Evolutionary conservation across 2,797 vertebrate genomes (phyloP).

Genomic region (Mormyrops attenuatus): DNA sequence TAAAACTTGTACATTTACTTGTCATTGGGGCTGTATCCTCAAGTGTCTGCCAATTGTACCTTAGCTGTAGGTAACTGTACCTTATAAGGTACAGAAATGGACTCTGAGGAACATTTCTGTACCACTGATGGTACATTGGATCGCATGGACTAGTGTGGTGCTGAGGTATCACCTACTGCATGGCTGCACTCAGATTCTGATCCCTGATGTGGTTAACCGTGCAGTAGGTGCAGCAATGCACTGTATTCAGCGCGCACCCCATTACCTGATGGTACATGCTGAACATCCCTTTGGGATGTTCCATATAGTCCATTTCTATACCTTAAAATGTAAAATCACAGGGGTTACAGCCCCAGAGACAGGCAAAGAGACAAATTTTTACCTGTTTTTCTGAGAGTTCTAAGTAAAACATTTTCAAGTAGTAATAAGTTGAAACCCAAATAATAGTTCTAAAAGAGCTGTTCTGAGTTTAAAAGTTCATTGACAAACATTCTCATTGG

Average conservation of each 20-base stretch:
- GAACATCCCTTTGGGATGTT: background rate
- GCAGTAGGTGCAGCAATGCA: background rate
- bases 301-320: background rate
- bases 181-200: background rate
- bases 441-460: background rate
- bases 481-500: background rate
- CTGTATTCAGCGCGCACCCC: background rate
- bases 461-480: background rate
- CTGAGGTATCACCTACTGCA: background rate
- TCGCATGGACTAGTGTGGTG: background rate
- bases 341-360: background rate
- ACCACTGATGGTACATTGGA: background rate
- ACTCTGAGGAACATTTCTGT: no score
- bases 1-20: background rate
- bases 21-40: background rate
- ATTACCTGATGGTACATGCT: background rate
- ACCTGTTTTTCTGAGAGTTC: background rate
- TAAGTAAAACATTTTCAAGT: background rate
- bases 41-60: background rate
- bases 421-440: background rate
- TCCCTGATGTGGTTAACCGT: background rate
- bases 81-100: no score
- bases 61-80: background rate
- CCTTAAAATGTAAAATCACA: background rate
- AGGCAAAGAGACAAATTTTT: background rate